Evolutionary conservation across 2,797 vertebrate species (phyloP).

Genomic region (Tenualosa thibaudeaui): DNA sequence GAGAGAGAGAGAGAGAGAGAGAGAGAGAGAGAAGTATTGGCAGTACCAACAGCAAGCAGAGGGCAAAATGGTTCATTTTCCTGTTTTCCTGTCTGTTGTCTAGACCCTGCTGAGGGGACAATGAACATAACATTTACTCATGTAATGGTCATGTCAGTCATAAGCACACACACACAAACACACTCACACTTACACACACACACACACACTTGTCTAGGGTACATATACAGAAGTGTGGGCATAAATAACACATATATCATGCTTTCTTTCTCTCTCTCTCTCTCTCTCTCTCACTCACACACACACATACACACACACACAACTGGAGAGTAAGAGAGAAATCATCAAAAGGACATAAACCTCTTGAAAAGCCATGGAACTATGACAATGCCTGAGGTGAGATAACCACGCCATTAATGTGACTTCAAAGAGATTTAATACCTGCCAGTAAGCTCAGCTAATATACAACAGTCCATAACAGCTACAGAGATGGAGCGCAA

Average conservation of each 20-base stretch:
- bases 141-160: background rate
- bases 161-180: background rate
- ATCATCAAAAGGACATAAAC: background rate
- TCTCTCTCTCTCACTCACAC: too few relatives aligned
- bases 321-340: background rate
- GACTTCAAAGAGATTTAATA: conserved; percentile 15
- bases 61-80: background rate
- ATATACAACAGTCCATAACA: background rate
- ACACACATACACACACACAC: background rate
- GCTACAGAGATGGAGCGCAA: background rate
- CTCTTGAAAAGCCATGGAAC: background rate
- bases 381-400: background rate
- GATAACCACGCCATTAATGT: background rate
- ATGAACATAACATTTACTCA: background rate
- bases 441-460: background rate
- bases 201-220: background rate
- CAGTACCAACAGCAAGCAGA: background rate
- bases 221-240: background rate
- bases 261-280: background rate
- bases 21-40: background rate
- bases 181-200: background rate
- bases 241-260: background rate
- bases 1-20: background rate
- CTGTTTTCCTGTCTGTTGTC: background rate
- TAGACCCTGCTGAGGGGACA: background rate